Percentiles rank a stretch among this genome's conserved stretches.
Evolutionary conservation across 1,140 invertebrate genomes (phyloP).

Genomic region (Drosophila rhopaloa): DNA sequence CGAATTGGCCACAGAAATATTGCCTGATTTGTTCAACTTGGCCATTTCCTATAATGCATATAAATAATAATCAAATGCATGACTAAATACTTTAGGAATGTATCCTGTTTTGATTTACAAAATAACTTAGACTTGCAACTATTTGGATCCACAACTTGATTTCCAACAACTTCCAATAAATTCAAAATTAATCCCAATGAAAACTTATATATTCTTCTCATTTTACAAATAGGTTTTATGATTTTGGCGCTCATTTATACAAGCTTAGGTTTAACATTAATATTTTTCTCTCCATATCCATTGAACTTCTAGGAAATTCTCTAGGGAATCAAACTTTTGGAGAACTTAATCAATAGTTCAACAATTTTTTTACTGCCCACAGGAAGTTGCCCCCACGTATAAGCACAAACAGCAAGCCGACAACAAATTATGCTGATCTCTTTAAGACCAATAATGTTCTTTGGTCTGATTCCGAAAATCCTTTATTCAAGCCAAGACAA

Average conservation of each 20-base stretch:
- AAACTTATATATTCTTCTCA: too few species aligned
- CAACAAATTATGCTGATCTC: slow-evolving; percentile 45
- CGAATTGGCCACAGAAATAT: slow-evolving; percentile 3
- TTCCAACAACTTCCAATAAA: too few species aligned
- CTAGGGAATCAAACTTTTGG: slow-evolving; percentile 5
- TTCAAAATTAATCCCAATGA: too few species aligned
- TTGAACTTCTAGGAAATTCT: not conserved
- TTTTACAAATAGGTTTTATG: not conserved
- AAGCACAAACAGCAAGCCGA: slow-evolving; percentile 7
- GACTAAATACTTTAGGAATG: too few species aligned
- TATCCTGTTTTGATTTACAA: too few species aligned
- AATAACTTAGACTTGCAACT: too few species aligned
- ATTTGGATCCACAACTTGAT: too few species aligned
- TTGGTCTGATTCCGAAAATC: slow-evolving; percentile 16
- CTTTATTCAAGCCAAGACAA: slow-evolving; percentile 14
- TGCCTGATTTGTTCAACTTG: slow-evolving; percentile 24
- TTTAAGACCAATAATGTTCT: slow-evolving; percentile 40
- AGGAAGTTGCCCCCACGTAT: slow-evolving; percentile 23
- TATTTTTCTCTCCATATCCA: not conserved
- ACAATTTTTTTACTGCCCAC: slow-evolving; percentile 17
- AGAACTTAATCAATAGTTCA: slow-evolving; percentile 1
- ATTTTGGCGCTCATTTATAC: not conserved
- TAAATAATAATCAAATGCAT: not conserved
- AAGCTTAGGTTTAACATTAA: not conserved
- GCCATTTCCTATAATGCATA: not conserved